These are phyloP conservation scores for Edolisoma coerulescens DNA, from an alignment of 2,113 vertebrate genomes.

Conservation along the genomic window DNA sequence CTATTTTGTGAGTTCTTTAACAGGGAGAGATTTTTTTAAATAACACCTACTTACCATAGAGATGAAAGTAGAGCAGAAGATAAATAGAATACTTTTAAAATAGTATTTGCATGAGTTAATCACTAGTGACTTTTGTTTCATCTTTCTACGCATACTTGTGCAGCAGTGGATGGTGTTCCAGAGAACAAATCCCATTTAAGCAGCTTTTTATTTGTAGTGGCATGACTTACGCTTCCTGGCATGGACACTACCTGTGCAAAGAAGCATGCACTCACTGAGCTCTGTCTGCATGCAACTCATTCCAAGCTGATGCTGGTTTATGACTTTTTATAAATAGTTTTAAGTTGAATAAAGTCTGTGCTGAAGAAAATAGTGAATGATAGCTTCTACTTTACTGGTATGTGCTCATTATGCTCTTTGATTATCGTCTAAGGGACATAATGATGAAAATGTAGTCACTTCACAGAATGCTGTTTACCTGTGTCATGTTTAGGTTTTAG, in stretches of 20 bases:
- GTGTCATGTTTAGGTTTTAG: not conserved
- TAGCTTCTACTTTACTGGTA: not conserved
- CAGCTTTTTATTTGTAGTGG: conserved; percentile 24
- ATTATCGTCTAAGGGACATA: not conserved
- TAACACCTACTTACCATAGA: not conserved
- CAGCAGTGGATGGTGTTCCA: not conserved
- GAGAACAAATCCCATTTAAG: conserved; percentile 46
- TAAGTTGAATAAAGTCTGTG: not conserved
- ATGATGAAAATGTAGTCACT: not conserved
- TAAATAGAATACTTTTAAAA: conserved; percentile 34
- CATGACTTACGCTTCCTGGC: not conserved
- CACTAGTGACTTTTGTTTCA: conserved; percentile 32
- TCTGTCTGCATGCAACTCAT: not conserved
- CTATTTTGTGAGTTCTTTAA: not conserved
- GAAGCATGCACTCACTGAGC: not conserved
- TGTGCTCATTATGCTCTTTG: not conserved
- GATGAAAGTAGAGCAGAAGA: conserved; percentile 21
- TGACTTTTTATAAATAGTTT: not conserved
- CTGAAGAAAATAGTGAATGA: not conserved
- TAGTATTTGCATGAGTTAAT: conserved; percentile 24
- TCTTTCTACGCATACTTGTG: conserved; percentile 20
- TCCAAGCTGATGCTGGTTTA: not conserved
- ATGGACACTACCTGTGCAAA: not conserved
- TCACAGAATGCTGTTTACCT: not conserved
- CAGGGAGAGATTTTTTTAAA: not conserved